Conservation (phyloP, 2,113 vertebrate species). For the Percopsis transmontana region DNA sequence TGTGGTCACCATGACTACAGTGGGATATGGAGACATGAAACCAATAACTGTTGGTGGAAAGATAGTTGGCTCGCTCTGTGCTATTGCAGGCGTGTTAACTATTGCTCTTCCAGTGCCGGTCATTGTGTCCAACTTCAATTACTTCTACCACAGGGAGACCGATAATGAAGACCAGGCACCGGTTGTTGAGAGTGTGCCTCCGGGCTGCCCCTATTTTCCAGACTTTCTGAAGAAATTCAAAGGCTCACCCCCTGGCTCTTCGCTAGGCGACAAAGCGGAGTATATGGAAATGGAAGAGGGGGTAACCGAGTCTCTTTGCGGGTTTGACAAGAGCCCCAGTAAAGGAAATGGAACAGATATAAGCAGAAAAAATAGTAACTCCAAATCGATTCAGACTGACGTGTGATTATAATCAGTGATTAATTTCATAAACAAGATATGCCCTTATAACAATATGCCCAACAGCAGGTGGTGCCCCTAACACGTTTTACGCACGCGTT, state of each 20-base stretch:
- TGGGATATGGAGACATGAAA: conserved; percentile 99
- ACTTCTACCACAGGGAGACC: conserved; percentile 98
- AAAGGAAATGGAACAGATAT: conserved; percentile 92
- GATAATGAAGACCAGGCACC: conserved; percentile 92
- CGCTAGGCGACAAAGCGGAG: conserved; percentile 93
- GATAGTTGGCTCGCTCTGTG: conserved; percentile 97
- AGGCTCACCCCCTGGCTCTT: conserved; percentile 89
- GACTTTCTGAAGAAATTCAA: conserved; percentile 91
- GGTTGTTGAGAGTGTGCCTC: conserved; percentile 87
- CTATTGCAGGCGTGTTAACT: conserved; percentile 96
- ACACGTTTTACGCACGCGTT: conserved; percentile 52
- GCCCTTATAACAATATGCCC: conserved; percentile 43
- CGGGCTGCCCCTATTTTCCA: conserved; percentile 90
- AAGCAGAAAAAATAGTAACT: conserved; percentile 91
- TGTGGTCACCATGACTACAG: conserved; percentile 98
- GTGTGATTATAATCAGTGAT: conserved; percentile 82
- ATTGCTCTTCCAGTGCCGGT: conserved; percentile 98
- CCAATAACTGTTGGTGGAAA: conserved; percentile 98
- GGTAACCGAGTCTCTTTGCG: conserved; percentile 94
- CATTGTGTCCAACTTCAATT: conserved; percentile 99
- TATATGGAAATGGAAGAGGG: conserved; percentile 99
- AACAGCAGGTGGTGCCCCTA: conserved; percentile 59
- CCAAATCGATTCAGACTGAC: conserved; percentile 95
- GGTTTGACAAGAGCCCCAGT: conserved; percentile 89
- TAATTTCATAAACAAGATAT: conserved; percentile 45